Conservation (phyloP, 2,113 vertebrate species). For the Hemiscyllium ocellatum region DNA sequence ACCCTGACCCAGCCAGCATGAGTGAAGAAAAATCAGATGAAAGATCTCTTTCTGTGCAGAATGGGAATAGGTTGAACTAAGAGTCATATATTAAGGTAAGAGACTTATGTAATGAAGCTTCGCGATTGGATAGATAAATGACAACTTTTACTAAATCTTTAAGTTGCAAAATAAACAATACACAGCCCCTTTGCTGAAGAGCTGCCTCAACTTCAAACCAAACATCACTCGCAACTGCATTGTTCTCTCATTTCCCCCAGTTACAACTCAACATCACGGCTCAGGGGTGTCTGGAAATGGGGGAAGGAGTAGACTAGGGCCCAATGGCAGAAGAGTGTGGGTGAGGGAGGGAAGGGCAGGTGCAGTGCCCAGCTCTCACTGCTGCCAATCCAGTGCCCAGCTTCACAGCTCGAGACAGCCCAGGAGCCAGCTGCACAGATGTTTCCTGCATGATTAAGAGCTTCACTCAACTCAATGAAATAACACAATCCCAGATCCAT, state of each 20-base stretch:
- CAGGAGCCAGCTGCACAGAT: constrained; percentile 58
- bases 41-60: background rate
- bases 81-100: background rate
- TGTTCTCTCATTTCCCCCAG: background rate
- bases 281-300: background rate
- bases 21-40: background rate
- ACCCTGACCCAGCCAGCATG: too few species aligned
- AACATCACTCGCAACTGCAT: background rate
- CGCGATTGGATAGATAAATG: background rate
- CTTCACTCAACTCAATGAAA: background rate
- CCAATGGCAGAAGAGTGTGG: too few species aligned
- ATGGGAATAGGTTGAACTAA: background rate
- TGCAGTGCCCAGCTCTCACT: background rate
- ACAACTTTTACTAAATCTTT: background rate
- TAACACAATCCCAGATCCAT: background rate
- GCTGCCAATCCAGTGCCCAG: fast-evolving
- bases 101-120: background rate
- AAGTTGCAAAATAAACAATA: background rate
- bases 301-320: background rate
- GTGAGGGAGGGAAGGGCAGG: fast-evolving
- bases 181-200: background rate
- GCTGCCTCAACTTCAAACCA: background rate
- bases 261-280: background rate
- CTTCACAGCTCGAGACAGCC: fast-evolving
- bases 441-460: constrained; percentile 62